Evolutionary conservation across 2,113 vertebrate species (phyloP).

Genomic region (Indri indri): DNA sequence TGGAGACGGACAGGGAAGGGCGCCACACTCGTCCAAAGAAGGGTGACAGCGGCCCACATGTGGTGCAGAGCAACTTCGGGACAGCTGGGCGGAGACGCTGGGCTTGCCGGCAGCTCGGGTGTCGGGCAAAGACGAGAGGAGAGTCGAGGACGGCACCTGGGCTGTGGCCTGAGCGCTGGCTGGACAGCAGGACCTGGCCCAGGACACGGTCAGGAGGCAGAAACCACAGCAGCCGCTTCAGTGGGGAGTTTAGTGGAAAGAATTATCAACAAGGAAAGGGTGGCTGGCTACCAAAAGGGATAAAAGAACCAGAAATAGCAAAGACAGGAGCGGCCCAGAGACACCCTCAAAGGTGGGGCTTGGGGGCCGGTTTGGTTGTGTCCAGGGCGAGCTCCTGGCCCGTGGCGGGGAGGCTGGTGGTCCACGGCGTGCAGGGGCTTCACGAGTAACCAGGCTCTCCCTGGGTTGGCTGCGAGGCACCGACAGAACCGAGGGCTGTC

Average conservation of each 20-base stretch:
- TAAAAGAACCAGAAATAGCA: not conserved
- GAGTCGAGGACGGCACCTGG: too few relatives aligned
- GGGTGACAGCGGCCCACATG: not conserved
- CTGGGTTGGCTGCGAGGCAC: fast-evolving
- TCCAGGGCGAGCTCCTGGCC: not conserved
- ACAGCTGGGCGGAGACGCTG: fast-evolving
- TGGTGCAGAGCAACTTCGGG: too few relatives aligned
- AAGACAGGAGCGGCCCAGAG: not conserved
- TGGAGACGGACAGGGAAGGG: too few relatives aligned
- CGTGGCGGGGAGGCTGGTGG: not conserved
- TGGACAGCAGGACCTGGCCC: not conserved
- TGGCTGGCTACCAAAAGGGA: not conserved
- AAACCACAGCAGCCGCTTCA: fast-evolving
- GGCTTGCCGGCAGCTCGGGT: too few relatives aligned
- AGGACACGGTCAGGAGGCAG: fast-evolving
- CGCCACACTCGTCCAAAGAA: fast-evolving
- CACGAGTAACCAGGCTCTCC: fast-evolving
- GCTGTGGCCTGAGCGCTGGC: fast-evolving
- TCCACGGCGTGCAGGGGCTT: fast-evolving
- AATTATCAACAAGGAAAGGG: fast-evolving
- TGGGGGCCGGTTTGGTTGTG: not conserved
- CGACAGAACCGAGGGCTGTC: too few relatives aligned
- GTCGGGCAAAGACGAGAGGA: not conserved
- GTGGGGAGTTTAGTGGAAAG: not conserved
- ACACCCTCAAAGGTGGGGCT: not conserved